Evolutionary conservation across 2,113 vertebrate species (phyloP).

Genomic region (Sinosuthora webbiana): DNA sequence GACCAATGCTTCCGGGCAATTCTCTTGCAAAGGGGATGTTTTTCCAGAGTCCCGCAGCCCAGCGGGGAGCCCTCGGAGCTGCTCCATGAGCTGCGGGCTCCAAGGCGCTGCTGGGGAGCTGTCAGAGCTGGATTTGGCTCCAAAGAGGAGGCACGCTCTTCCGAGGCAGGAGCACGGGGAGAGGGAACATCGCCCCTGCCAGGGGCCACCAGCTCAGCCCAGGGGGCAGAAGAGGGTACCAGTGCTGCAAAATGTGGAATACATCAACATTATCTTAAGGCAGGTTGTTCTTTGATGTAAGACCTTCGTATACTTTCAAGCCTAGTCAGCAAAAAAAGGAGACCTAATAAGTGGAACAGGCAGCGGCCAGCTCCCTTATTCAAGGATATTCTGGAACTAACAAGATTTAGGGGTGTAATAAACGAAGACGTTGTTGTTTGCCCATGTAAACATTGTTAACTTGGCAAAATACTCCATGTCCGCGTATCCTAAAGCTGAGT

Average conservation of each 20-base stretch:
- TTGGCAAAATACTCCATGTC: background rate
- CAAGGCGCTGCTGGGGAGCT: background rate
- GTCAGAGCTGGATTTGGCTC: background rate
- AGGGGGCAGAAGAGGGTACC: background rate
- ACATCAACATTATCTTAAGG: background rate
- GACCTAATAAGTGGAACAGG: background rate
- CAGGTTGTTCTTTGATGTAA: background rate
- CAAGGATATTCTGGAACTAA: background rate
- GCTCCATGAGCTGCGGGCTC: background rate
- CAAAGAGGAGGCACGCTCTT: fast-evolving
- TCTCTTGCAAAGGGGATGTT: background rate
- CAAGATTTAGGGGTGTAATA: background rate
- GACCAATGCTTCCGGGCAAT: background rate
- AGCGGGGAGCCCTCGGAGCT: background rate
- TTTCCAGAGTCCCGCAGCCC: background rate
- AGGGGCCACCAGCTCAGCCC: background rate
- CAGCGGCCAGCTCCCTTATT: background rate
- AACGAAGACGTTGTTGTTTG: background rate
- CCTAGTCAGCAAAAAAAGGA: background rate
- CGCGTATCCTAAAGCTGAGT: background rate
- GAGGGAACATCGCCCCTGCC: fast-evolving
- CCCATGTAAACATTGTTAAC: background rate
- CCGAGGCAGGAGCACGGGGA: background rate
- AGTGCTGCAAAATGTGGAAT: background rate
- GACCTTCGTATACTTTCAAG: background rate